Base-by-base conservation (phyloP, 2,888 invertebrate species). In the Dynastes hyllus region DNA sequence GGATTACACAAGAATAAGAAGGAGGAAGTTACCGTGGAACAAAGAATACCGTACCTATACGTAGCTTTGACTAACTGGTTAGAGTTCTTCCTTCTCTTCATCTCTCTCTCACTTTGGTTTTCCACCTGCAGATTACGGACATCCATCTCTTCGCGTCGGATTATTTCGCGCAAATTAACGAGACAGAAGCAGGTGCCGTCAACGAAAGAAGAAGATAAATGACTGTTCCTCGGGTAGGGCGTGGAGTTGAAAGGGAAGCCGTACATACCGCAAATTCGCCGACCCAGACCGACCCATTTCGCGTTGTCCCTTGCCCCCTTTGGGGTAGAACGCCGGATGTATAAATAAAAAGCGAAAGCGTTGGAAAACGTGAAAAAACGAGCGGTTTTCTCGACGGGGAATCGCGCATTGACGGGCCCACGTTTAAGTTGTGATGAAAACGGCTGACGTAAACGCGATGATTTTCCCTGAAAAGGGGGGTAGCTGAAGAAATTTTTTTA, bases 101-200 rank as follows among this genome's bases (percentile, higher is more conserved):
- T 9, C 5, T 40, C 45, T 45, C 11, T 11, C 9, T 45, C 11
- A 8, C 45, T 8, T 11, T 45, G 2, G 45, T 45, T 45, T 84
- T 83, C 83, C 83, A 84, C 85, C 84, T 84, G 82, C 82, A 84
- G 86, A 86, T 80, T 78, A 81, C 79, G 78, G 82, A 80, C 82
- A 83, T 83, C 81, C 79, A 80, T 82, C 81, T 81, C 78, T 58
- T 69, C 81, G 76, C 70, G 78, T 78, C 45, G 80, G 81, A 82
- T 82, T 80, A 81, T 81, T 81, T 78, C 79, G 79, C 79, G 78
- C 80, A 82, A 83, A 83, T 83, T 83, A 83, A 83, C 83, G 70
- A 80, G 81, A 82, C 82, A 81, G 81, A 67, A 73, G 73, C 80
- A 80, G 79, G 80, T 80, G 81, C 79, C 78, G 81, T 80, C 81